Evolutionary conservation across 1,140 invertebrate genomes (phyloP), one percentile per base, ranked within the genome.

Genomic region (Drosophila mayri): DNA sequence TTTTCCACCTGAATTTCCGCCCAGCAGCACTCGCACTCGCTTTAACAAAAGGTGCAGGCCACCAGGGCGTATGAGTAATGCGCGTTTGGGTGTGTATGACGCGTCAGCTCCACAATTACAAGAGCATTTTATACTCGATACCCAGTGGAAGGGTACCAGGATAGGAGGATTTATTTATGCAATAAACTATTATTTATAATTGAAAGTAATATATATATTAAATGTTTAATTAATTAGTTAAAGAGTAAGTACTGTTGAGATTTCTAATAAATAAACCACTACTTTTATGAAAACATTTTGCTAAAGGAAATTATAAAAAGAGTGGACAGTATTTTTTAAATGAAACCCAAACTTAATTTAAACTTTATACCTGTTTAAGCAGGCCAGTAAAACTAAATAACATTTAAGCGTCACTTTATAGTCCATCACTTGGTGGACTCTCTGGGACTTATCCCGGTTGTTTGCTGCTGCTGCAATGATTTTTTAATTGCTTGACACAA

Each of bases 401-500:
- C 28, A 32, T 32, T 32, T 30, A 59, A 59, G 11, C 8, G 32
- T 30, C 40, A 61, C 25, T 32, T 14, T 30, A 8, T 30, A 43
- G 38, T 65, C 52, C 37, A 55, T 49, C 41, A 59, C 35, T 25
- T 1, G 3, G 4, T 18, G n/a, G 1, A 22, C 32, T 28, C 30
- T 16, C 10, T 12, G 18, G 20, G 4, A 46, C 41, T 52, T 65
- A 72, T 62, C 18, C 54, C 54, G 30, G 9, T 66, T 58, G 61
- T 66, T 44, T 74, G 68, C 71, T 74, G 57, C 46, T 76, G 62
- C 63, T 76, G 63, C 75, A 77, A 77, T 77, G 75, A 77, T 77
- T 77, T 77, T 76, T 77, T 77, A 77, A 77, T 77, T 77, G 75
- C 75, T 76, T 47, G 73, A 57, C 57, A 77, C 73, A 77, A 77